Evolutionary conservation across 2,888 invertebrate species (phyloP), one percentile per base, ranked within the genome.

Genomic region (Drosophila tripunctata): DNA sequence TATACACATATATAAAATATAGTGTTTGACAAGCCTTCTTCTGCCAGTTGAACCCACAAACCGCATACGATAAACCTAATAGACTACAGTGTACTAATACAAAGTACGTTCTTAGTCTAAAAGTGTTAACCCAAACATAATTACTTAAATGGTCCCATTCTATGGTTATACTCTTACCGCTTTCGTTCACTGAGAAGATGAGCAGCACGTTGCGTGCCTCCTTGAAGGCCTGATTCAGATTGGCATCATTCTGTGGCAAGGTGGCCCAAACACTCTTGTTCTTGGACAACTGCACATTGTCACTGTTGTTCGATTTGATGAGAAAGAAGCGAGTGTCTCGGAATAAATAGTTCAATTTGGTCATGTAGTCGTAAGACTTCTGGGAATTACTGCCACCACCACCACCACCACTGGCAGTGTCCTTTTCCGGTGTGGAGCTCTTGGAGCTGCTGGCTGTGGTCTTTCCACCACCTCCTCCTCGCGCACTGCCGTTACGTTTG

Each of bases 241-340:
- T 97, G 1, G 96, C 95, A 92, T 99, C 99, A 92, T 99, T 99
- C 91, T 98, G 97, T 2, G 98, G 98, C 60, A 98, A 94, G 2
- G 99, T 99, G 2, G 99, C 98, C 99, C 99, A 99, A 3, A 99
- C 98, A 67, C 97, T 97, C 92, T 97, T 97, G 12, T 96, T 96
- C 92, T 99, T 99, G 1, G 98, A 97, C 62, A 99, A 91, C 30
- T 96, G 96, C 50, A 99, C 96, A 91, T 99, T 99, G 92, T 99
- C 99, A 62, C 96, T 96, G 92, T 99, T 99, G 92, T 98, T 99
- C 48, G 98, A 98, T 92, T 99, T 99, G 86, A 99, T 98, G 60
- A 99, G 94, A 92, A 98, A 99, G 93, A 98, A 99, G 75, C 96
- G 94, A 45, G 99, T 96, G 90, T 98, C 98, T 78, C 98, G 94